Conservation (phyloP, 2,888 invertebrate species). For the Calameuta filiformis region DNA sequence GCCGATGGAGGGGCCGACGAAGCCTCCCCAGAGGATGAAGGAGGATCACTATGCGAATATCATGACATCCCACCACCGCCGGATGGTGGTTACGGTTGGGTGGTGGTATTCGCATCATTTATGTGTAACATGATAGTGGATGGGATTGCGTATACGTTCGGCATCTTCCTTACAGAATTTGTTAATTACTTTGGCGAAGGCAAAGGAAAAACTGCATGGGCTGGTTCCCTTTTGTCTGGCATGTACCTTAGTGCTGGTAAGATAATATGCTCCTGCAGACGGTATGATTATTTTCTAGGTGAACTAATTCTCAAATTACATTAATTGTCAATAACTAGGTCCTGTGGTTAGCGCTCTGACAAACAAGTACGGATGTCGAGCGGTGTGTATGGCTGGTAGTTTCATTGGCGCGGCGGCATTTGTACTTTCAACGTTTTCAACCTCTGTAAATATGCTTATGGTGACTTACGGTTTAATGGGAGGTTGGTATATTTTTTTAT, state of each 20-base stretch:
- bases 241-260: constrained; percentile 94
- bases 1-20: constrained; percentile 75
- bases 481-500: constrained; percentile 71
- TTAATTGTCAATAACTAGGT: constrained; percentile 68
- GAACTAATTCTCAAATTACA: background rate
- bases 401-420: constrained; percentile 87
- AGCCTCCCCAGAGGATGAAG: constrained; percentile 68
- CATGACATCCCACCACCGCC: constrained; percentile 87
- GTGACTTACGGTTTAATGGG: constrained; percentile 92
- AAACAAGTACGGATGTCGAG: constrained; percentile 95
- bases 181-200: constrained; percentile 85
- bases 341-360: constrained; percentile 95
- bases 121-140: constrained; percentile 98
- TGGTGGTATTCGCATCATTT: constrained; percentile 95
- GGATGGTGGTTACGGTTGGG: constrained; percentile 93
- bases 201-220: constrained; percentile 91
- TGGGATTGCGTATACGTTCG: constrained; percentile 98
- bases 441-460: constrained; percentile 90
- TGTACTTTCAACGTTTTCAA: constrained; percentile 87
- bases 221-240: constrained; percentile 94
- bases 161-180: constrained; percentile 87
- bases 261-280: constrained; percentile 39
- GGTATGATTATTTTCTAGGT: background rate
- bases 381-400: constrained; percentile 93
- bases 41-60: constrained; percentile 74